phyloP scores from a whole-genome alignment of 1,140 invertebrate species.

The Spodoptera frugiperda region DNA sequence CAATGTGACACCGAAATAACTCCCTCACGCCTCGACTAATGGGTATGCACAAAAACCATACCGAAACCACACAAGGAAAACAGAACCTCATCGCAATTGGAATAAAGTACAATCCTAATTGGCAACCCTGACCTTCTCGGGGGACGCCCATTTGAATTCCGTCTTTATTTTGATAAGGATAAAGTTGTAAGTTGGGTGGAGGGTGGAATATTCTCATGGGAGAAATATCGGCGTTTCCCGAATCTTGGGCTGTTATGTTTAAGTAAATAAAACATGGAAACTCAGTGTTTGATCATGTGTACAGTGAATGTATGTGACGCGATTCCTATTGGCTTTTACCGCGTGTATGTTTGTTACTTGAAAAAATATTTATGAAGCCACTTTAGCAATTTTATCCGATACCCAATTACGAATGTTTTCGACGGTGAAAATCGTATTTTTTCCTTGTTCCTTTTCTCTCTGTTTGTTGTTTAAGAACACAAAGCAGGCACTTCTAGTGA shows the following conservation, averaged over 20 bases:
- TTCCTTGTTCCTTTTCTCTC: too few species aligned
- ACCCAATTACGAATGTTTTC: too few species aligned
- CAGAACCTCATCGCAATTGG: neutral
- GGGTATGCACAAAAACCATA: constrained; percentile 39
- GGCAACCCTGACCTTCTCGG: neutral
- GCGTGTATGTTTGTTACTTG: too few species aligned
- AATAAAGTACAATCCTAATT: constrained; percentile 14
- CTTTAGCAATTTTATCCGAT: too few species aligned
- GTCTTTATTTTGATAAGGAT: neutral
- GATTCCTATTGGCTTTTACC: too few species aligned
- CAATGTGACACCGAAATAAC: constrained; percentile 40
- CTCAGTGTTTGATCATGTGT: constrained; percentile 39
- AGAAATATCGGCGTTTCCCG: constrained; percentile 36
- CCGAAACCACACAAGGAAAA: neutral
- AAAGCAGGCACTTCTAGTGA: too few species aligned
- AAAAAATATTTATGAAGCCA: too few species aligned
- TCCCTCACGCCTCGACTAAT: constrained; percentile 40
- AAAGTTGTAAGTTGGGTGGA: constrained; percentile 4
- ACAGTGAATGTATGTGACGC: too few species aligned
- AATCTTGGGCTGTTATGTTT: constrained; percentile 24
- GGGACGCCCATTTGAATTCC: neutral
- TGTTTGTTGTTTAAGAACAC: too few species aligned
- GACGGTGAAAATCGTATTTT: too few species aligned
- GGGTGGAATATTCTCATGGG: constrained; percentile 20
- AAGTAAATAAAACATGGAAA: constrained; percentile 37